These are phyloP conservation scores for Taeniopygia guttata DNA, from an alignment of 2,797 vertebrate species.

Conservation along the genomic window DNA sequence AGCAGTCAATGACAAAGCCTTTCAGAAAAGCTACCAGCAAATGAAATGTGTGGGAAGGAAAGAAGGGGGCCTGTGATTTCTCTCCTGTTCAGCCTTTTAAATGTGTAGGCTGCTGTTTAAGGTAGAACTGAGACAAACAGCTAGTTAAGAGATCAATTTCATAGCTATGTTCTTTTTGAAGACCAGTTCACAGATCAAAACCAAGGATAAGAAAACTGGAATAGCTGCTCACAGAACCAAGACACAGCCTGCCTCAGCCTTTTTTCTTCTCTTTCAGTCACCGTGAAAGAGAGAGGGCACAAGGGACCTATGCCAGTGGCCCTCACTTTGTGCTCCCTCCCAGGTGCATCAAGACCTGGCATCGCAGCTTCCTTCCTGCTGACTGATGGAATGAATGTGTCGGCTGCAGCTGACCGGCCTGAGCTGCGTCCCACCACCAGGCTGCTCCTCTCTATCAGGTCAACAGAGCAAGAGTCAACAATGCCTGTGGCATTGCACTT, in stretches of 20 bases:
- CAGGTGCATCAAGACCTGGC: neutral
- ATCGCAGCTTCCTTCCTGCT: neutral
- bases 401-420: neutral
- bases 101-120: neutral
- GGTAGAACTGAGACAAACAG: neutral
- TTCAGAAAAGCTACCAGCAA: conserved; percentile 8
- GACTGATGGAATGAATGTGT: neutral
- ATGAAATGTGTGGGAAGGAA: conserved; percentile 3
- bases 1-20: conserved; percentile 13
- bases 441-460: neutral
- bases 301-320: neutral
- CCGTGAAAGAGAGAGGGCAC: neutral
- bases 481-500: neutral
- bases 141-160: neutral
- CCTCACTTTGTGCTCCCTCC: neutral
- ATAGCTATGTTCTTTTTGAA: neutral
- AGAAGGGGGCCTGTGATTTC: neutral
- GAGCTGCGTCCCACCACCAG: neutral
- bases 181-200: neutral
- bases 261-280: neutral
- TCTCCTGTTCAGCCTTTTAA: neutral
- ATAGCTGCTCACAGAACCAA: neutral
- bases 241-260: neutral
- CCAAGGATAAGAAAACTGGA: neutral
- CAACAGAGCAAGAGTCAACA: neutral